Conservation (phyloP, 1,140 invertebrate species). For the Muscidifurax raptorellus region DNA sequence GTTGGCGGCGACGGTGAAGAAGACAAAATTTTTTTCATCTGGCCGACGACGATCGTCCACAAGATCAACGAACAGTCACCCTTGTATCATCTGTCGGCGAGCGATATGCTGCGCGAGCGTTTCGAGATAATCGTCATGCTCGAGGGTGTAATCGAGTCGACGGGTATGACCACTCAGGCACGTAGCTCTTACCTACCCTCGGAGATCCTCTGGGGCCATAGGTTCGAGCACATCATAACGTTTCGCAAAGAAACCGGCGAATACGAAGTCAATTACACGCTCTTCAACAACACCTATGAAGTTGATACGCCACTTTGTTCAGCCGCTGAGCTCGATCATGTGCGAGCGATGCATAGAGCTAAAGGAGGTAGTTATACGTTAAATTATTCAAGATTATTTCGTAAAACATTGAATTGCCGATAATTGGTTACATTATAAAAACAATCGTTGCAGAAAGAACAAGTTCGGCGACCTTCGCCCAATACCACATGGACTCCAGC, state of each 20-base stretch:
- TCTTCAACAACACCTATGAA: slow-evolving; percentile 94
- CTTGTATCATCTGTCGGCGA: slow-evolving; percentile 90
- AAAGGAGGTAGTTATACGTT: slow-evolving; percentile 62
- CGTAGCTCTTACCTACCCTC: slow-evolving; percentile 93
- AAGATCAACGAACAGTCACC: slow-evolving; percentile 88
- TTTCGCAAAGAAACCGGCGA: slow-evolving; percentile 94
- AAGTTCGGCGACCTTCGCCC: slow-evolving; percentile 62
- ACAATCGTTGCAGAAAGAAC: slow-evolving; percentile 58
- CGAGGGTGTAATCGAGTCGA: slow-evolving; percentile 95
- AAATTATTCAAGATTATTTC: not conserved
- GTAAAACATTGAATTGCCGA: not conserved
- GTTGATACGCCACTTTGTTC: slow-evolving; percentile 95
- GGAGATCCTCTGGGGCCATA: slow-evolving; percentile 96
- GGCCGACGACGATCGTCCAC: slow-evolving; percentile 93
- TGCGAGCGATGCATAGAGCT: slow-evolving; percentile 61
- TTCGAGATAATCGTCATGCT: slow-evolving; percentile 98
- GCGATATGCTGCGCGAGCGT: slow-evolving; percentile 90
- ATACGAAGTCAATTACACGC: slow-evolving; percentile 95
- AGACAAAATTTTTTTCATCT: slow-evolving; percentile 91
- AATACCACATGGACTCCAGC: slow-evolving; percentile 65
- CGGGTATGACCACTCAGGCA: slow-evolving; percentile 91
- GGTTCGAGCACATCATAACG: slow-evolving; percentile 91
- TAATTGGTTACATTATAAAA: not conserved
- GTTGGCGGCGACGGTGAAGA: slow-evolving; percentile 90
- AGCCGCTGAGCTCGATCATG: slow-evolving; percentile 80